Percentiles rank a stretch among this genome's conserved stretches.
These are phyloP conservation scores for Diorhabda carinulata DNA, from an alignment of 1,140 invertebrate species.

Conservation along the genomic window DNA sequence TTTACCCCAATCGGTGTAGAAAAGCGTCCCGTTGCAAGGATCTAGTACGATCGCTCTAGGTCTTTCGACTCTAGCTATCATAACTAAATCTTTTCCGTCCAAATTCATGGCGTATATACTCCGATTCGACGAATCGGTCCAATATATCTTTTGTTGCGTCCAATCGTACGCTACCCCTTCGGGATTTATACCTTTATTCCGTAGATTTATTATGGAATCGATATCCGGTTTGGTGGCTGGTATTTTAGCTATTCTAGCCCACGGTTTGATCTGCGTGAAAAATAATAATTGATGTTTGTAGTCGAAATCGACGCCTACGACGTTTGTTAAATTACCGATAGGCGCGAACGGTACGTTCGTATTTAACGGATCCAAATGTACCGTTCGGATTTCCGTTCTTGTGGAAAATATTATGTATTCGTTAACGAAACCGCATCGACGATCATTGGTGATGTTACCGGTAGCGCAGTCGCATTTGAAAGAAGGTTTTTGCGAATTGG, in stretches of 20 bases:
- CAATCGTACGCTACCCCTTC: constrained; percentile 96
- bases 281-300: constrained; percentile 81
- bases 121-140: constrained; percentile 92
- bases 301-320: constrained; percentile 95
- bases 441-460: constrained; percentile 64
- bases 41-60: constrained; percentile 94
- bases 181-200: constrained; percentile 68
- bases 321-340: constrained; percentile 87
- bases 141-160: constrained; percentile 95
- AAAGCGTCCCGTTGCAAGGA: constrained; percentile 91
- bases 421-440: constrained; percentile 74
- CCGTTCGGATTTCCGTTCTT: constrained; percentile 82
- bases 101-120: constrained; percentile 94
- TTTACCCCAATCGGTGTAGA: constrained; percentile 91
- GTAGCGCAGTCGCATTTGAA: constrained; percentile 85
- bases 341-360: constrained; percentile 82
- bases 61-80: constrained; percentile 88
- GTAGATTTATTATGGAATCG: constrained; percentile 65
- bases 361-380: constrained; percentile 76
- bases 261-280: constrained; percentile 88
- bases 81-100: constrained; percentile 82
- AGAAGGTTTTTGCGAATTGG: constrained; percentile 39
- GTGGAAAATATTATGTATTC: constrained; percentile 91
- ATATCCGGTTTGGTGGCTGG: constrained; percentile 62
- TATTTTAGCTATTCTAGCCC: constrained; percentile 81